A percentile compares a stretch with the other conserved stretches of the same genome.
phyloP scores from a whole-genome alignment of 2,113 vertebrate genomes.

The Emydura subglobosa region DNA sequence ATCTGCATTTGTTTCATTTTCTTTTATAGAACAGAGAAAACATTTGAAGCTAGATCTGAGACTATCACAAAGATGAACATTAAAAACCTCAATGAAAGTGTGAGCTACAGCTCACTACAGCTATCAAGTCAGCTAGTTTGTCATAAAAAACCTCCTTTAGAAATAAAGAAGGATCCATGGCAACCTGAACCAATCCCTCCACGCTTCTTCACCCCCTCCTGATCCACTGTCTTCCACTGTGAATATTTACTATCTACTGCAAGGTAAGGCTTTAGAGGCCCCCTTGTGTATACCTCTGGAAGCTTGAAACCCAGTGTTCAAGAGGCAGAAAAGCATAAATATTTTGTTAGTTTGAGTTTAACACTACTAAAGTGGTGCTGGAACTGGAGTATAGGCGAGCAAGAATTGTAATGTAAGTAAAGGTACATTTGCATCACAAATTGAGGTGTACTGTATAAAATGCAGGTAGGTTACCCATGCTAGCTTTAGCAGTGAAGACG shows the following conservation, averaged over 20 bases:
- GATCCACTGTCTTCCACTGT: background rate
- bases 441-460: too few species aligned
- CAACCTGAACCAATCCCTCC: background rate
- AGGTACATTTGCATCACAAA: background rate
- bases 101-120: background rate
- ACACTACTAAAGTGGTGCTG: background rate
- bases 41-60: background rate
- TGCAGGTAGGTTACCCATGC: background rate
- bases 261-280: background rate
- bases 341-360: background rate
- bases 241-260: background rate
- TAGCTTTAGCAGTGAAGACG: background rate
- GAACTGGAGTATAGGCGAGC: background rate
- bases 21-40: background rate
- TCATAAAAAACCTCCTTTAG: background rate
- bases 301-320: background rate
- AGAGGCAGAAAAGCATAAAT: background rate
- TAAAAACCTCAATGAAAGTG: background rate
- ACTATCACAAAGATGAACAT: background rate
- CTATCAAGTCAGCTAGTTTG: background rate
- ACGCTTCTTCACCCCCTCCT: background rate
- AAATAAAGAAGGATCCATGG: background rate
- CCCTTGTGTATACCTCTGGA: background rate
- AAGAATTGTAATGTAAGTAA: background rate
- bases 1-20: background rate